Base-by-base conservation (phyloP, 2,797 vertebrate species). In the Taenioides sp. region DNA sequence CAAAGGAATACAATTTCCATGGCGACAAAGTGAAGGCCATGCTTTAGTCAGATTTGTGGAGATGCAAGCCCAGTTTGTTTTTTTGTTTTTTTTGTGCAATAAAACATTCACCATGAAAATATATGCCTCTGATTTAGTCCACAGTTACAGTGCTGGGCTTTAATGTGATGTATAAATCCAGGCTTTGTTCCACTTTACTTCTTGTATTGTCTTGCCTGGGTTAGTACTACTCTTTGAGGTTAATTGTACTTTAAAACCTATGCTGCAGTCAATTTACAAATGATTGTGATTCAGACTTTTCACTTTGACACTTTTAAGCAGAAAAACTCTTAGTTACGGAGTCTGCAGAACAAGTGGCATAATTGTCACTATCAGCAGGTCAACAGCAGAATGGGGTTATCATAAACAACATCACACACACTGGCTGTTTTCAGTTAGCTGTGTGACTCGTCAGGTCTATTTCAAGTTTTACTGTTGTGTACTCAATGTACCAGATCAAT, bases 331-430 rank as follows among this genome's bases (percentile, higher is more conserved):
- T 85, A 87, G 85, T 77, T 49, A 71, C 5, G 55, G 76, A 69
- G 77, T 72, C 63, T 78, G 64, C 74, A 87, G 73, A 80, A 72
- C 43, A 67, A 72, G 64, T 65, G 82, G 73, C 71, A 82, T 84
- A 80, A 57, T 74, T 80, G 82, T 80, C 80, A 78, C 87, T 89
- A 88, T 91, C 84, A 84, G 71, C 60, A 80, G 67, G 80, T 87
- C 76, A 88, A 84, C 85, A 88, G 70, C 70, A 75, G 80, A 81
- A 64, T 70, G 58, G 82, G 83, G 81, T 89, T 82, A 87, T 91
- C 86, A 31, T 43, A 54, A 5, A 67, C 9, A 28, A 86, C 82
- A 80, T 79, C 23, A 16, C 69, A 74, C 68, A 74, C 65, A 60
- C 57, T 23, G 62, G 40, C 67, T 78, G 84, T 67, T 75, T 84